These are phyloP conservation scores for Danionella dracula DNA, from an alignment of 2,797 vertebrate genomes.

Conservation along the genomic window DNA sequence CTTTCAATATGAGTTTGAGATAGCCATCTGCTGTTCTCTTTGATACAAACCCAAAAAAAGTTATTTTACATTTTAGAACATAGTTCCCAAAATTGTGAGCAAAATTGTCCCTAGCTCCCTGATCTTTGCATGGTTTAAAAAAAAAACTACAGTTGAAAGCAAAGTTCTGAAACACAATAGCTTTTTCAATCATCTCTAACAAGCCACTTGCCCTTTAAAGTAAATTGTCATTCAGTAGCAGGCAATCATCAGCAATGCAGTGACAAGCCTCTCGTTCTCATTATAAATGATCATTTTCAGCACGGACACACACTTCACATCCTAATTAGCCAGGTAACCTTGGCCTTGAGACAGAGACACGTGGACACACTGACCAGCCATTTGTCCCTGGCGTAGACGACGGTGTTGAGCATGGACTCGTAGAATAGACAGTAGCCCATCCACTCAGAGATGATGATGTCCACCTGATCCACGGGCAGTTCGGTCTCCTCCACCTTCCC, in stretches of 20 bases:
- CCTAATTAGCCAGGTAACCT: slow-evolving; percentile 14
- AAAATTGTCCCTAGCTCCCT: too few species aligned
- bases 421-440: slow-evolving; percentile 99
- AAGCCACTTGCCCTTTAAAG: slow-evolving; percentile 72
- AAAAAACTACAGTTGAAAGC: not conserved
- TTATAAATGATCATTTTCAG: slow-evolving; percentile 5
- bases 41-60: too few species aligned
- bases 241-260: slow-evolving; percentile 44
- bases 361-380: slow-evolving; percentile 79
- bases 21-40: too few species aligned
- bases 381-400: slow-evolving; percentile 96
- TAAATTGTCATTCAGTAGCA: slow-evolving; percentile 53
- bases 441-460: slow-evolving; percentile 97
- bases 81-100: too few species aligned
- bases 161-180: not conserved
- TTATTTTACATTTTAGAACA: too few species aligned
- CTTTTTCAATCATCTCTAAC: slow-evolving; percentile 62
- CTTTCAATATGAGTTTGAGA: too few species aligned
- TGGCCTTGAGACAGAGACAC: not conserved
- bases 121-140: too few species aligned
- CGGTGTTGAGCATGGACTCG: slow-evolving; percentile 96
- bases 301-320: slow-evolving; percentile 8
- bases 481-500: slow-evolving; percentile 97
- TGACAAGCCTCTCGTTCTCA: slow-evolving; percentile 40
- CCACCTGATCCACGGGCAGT: slow-evolving; percentile 90